Percentiles rank a stretch among this genome's conserved stretches.
phyloP scores from a whole-genome alignment of 1,140 invertebrate species.

The Bicyclus anynana region DNA sequence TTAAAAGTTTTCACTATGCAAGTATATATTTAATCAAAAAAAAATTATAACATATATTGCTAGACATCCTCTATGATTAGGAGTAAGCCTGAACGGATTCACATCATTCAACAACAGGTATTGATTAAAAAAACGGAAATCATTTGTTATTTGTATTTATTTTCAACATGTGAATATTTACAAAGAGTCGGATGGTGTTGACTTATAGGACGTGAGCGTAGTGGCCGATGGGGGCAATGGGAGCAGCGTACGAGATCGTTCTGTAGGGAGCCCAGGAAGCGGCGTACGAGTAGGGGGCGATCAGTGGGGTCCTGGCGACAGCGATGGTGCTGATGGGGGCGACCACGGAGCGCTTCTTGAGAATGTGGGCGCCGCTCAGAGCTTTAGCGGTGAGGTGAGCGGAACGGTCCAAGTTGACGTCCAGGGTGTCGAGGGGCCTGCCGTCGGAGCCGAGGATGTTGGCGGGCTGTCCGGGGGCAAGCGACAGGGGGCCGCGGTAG shows the following conservation, averaged over 20 bases:
- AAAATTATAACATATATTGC: too few species aligned
- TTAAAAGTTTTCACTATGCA: too few species aligned
- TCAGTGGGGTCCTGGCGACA: conserved; percentile 19
- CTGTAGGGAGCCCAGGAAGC: background rate
- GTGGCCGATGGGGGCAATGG: too few species aligned
- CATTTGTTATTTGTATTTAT: background rate
- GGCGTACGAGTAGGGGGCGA: conserved; percentile 8
- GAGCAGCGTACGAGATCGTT: conserved; percentile 9
- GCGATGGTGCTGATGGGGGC: conserved; percentile 15
- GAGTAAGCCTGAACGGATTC: too few species aligned
- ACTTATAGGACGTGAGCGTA: conserved; percentile 13
- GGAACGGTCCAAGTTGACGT: conserved; percentile 70
- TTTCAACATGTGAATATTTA: too few species aligned
- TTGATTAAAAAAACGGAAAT: background rate
- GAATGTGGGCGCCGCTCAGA: conserved; percentile 37
- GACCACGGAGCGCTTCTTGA: conserved; percentile 49
- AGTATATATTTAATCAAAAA: too few species aligned
- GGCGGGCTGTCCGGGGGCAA: conserved; percentile 60
- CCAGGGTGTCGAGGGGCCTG: conserved; percentile 59
- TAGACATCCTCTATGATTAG: too few species aligned
- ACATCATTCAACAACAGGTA: too few species aligned
- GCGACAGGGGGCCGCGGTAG: conserved; percentile 58
- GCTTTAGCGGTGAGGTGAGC: conserved; percentile 54
- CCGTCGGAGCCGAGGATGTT: conserved; percentile 50
- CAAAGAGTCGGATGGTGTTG: background rate